These are phyloP conservation scores for Picus viridis DNA, from an alignment of 2,797 vertebrate genomes.

Conservation along the genomic window DNA sequence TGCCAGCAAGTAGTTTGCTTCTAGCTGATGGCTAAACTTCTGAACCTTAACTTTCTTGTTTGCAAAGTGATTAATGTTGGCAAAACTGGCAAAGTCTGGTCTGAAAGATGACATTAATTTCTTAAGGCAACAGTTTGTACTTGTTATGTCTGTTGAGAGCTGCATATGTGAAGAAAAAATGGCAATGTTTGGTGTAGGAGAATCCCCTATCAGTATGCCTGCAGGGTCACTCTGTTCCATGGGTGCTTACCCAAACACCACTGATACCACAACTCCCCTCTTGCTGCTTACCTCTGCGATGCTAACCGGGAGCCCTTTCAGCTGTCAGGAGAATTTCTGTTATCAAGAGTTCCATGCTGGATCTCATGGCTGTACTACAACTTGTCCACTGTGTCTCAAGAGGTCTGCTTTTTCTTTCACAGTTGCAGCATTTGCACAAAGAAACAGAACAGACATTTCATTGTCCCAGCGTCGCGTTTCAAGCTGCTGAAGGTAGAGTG, in stretches of 20 bases:
- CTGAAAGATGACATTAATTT: background rate
- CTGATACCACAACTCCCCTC: background rate
- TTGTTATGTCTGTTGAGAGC: background rate
- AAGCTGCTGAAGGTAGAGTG: constrained; percentile 89
- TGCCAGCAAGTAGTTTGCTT: background rate
- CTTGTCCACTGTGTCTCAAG: background rate
- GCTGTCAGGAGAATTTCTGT: background rate
- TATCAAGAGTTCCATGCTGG: background rate
- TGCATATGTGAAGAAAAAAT: background rate
- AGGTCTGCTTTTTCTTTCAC: constrained; percentile 33
- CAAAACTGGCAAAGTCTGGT: background rate
- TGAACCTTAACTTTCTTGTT: background rate
- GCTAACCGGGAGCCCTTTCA: background rate
- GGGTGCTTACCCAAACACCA: background rate
- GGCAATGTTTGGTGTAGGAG: background rate
- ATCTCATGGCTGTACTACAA: background rate
- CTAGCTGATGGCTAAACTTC: background rate
- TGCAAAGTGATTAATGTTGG: background rate
- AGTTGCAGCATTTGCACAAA: constrained; percentile 97
- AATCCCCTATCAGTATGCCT: background rate
- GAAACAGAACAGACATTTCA: constrained; percentile 96
- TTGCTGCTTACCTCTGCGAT: background rate
- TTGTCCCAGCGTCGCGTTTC: constrained; percentile 89
- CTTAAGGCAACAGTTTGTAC: background rate
- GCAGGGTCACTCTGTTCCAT: background rate